A percentile compares a stretch with the other conserved stretches of the same genome.
phyloP scores from a whole-genome alignment of 2,797 vertebrate species.

The Siniperca obscura region DNA sequence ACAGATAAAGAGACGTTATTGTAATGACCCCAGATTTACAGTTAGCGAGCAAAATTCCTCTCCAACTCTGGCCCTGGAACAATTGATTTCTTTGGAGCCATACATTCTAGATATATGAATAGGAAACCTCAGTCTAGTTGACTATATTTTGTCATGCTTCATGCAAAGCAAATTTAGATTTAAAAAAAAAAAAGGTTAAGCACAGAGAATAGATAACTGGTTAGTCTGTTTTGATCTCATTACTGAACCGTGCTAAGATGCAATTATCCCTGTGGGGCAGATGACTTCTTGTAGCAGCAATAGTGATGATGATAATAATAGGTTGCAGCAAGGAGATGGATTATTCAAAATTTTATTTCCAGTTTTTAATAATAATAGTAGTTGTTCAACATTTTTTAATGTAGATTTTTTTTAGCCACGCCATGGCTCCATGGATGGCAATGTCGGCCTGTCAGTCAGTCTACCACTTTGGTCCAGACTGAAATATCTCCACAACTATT shows the following conservation, averaged over 20 bases:
- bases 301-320: not conserved
- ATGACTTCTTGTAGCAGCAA: not conserved
- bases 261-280: not conserved
- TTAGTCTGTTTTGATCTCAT: constrained; percentile 7
- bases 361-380: not conserved
- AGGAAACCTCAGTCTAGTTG: constrained; percentile 7
- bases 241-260: constrained; percentile 8
- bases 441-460: not conserved
- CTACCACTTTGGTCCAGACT: not conserved
- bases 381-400: not conserved
- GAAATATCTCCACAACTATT: not conserved
- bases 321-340: not conserved
- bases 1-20: constrained; percentile 14
- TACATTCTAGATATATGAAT: constrained; percentile 21
- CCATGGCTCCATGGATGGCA: not conserved
- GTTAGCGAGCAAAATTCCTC: constrained; percentile 13
- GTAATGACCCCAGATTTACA: constrained; percentile 37
- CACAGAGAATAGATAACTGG: not conserved
- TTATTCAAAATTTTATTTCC: not conserved
- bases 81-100: constrained; percentile 30
- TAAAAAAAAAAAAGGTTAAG: not conserved
- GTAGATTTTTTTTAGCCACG: not conserved
- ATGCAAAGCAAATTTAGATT: constrained; percentile 7
- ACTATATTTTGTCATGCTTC: constrained; percentile 6
- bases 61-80: constrained; percentile 1